phyloP scores from a whole-genome alignment of 35 echinoderm and acorn worm species.

The Patiria miniata region DNA sequence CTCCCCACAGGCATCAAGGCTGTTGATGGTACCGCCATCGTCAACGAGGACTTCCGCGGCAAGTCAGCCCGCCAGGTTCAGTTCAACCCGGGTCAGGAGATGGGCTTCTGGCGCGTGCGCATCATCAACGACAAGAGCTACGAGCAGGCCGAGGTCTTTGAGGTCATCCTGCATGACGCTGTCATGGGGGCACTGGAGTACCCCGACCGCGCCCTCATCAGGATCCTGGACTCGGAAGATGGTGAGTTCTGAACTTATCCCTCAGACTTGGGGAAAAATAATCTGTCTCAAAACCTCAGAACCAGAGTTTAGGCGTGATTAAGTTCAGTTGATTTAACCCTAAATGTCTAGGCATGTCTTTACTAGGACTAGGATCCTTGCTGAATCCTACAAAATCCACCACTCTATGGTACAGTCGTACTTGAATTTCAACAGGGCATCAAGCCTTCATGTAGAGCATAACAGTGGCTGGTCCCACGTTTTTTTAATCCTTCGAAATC shows the following conservation, averaged over 20 bases:
- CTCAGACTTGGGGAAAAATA: too few relatives aligned
- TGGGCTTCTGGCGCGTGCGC: constrained; percentile 88
- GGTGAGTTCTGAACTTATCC: constrained; percentile 86
- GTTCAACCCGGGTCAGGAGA: constrained; percentile 97
- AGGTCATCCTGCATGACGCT: constrained; percentile 84
- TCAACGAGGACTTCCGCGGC: constrained; percentile 90
- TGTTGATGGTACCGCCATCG: constrained; percentile 80
- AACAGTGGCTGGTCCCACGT: too few relatives aligned
- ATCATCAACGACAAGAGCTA: constrained; percentile 66
- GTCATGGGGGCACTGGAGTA: constrained; percentile 96
- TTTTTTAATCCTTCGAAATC: too few relatives aligned
- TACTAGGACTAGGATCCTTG: too few relatives aligned
- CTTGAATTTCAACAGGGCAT: too few relatives aligned
- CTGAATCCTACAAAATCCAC: too few relatives aligned
- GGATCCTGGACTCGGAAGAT: constrained; percentile 89
- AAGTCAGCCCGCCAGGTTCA: constrained; percentile 91
- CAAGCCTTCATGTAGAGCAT: too few relatives aligned
- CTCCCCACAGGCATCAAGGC: constrained; percentile 74
- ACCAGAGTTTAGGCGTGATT: too few relatives aligned
- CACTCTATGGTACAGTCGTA: too few relatives aligned
- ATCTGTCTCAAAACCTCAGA: too few relatives aligned
- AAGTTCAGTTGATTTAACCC: too few relatives aligned
- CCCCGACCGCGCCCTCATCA: constrained; percentile 81
- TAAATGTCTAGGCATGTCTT: too few relatives aligned
- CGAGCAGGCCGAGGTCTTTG: constrained; percentile 81